Evolutionary conservation across 2,113 vertebrate genomes (phyloP).

Genomic region (Danio rerio): DNA sequence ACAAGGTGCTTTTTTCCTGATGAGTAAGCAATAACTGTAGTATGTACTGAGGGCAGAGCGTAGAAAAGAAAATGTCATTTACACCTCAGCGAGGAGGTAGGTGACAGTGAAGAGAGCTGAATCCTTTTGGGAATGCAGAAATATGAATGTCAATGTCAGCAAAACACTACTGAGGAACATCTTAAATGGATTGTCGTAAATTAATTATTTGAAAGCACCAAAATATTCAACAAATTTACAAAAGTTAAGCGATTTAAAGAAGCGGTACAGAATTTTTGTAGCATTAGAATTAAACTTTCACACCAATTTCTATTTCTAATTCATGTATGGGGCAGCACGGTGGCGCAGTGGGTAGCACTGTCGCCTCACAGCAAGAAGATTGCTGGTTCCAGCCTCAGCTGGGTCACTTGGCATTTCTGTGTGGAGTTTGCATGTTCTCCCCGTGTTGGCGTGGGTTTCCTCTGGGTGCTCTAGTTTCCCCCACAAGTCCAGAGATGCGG

Average conservation of each 20-base stretch:
- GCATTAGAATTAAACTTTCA: too few relatives aligned
- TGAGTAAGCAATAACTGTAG: not conserved
- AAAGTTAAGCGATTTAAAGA: not conserved
- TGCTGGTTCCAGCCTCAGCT: too few relatives aligned
- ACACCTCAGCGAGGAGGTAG: constrained; percentile 12
- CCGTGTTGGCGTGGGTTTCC: too few relatives aligned
- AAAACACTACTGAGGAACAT: not conserved
- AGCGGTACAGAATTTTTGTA: not conserved
- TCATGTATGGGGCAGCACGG: too few relatives aligned
- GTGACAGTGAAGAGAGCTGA: not conserved
- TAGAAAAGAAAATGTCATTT: constrained; percentile 22
- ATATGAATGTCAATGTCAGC: constrained; percentile 18
- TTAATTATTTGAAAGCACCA: not conserved
- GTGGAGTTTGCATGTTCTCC: too few relatives aligned
- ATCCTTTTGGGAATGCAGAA: constrained; percentile 12
- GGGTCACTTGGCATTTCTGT: too few relatives aligned
- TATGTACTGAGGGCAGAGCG: not conserved
- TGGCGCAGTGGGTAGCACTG: too few relatives aligned
- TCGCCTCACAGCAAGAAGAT: too few relatives aligned
- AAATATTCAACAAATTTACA: not conserved
- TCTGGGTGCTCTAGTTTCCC: too few relatives aligned
- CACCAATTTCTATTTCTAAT: too few relatives aligned
- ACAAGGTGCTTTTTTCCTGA: constrained; percentile 7
- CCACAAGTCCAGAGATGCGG: too few relatives aligned
- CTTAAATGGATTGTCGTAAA: not conserved